phyloP scores from a whole-genome alignment of 2,797 vertebrate species.

The Sebastes miniatus region DNA sequence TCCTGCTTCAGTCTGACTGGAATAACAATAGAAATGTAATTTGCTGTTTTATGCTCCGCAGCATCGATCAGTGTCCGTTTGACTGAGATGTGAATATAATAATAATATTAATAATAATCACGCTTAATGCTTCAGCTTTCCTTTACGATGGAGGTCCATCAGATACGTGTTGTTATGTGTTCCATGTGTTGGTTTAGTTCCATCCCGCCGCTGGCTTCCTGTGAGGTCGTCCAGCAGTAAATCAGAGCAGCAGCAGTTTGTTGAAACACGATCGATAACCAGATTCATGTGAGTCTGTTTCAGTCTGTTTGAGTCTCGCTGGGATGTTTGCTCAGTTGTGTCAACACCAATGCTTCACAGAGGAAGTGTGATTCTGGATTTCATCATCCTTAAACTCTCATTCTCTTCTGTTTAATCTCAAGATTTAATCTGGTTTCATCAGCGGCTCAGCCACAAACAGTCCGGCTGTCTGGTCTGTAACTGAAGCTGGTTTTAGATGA shows the following conservation, averaged over 20 bases:
- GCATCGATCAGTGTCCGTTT: neutral
- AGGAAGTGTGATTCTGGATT: conserved; percentile 4
- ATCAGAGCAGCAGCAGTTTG: conserved; percentile 10
- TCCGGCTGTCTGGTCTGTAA: neutral
- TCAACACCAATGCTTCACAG: conserved; percentile 28
- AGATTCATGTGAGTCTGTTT: neutral
- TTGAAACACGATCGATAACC: conserved; percentile 23
- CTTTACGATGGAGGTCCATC: neutral
- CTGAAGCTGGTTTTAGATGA: neutral
- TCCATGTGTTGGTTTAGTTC: neutral
- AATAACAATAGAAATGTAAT: neutral
- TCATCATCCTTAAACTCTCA: neutral
- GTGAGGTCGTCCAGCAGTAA: neutral
- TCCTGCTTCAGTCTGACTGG: too few species aligned
- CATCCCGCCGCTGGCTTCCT: neutral
- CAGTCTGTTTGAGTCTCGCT: neutral
- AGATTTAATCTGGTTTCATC: neutral
- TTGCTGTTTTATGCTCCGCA: neutral
- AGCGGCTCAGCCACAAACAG: neutral
- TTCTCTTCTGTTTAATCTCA: conserved; percentile 4
- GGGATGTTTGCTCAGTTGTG: conserved; percentile 47
- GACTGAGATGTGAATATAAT: neutral
- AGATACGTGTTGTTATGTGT: neutral
- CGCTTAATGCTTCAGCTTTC: neutral
- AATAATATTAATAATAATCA: neutral